phyloP scores from a whole-genome alignment of 1,140 invertebrate genomes.

The Procambarus virginalis region DNA sequence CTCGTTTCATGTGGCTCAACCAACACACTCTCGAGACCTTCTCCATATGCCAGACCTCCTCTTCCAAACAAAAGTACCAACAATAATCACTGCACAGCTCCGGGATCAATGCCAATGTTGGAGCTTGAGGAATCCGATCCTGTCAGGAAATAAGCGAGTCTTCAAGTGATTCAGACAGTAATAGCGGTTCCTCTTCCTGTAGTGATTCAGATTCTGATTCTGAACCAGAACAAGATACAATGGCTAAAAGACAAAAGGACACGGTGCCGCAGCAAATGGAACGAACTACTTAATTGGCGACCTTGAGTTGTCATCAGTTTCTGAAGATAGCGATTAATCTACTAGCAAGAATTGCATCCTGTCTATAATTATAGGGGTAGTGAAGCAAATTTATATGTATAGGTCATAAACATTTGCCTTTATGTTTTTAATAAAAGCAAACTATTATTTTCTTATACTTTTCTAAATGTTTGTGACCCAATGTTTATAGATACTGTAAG shows the following conservation, averaged over 20 bases:
- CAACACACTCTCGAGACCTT: conserved; percentile 45
- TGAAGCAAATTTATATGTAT: not conserved
- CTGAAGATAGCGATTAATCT: conserved; percentile 39
- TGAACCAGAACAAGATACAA: conserved; percentile 41
- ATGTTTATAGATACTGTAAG: not conserved
- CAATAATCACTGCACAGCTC: conserved; percentile 8
- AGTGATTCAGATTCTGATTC: conserved; percentile 53
- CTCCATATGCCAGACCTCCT: conserved; percentile 74
- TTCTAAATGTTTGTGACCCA: not conserved
- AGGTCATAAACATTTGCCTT: not conserved
- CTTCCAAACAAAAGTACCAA: conserved; percentile 36
- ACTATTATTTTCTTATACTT: not conserved
- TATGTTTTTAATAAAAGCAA: not conserved
- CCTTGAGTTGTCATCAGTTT: conserved; percentile 29
- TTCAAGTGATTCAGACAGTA: conserved; percentile 54
- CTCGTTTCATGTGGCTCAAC: conserved; percentile 44
- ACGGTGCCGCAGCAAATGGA: conserved; percentile 9
- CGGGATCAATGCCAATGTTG: conserved; percentile 18
- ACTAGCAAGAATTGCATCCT: not conserved
- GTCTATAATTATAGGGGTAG: not conserved
- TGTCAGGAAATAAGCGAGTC: conserved; percentile 41
- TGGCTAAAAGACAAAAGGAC: conserved; percentile 45
- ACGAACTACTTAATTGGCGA: conserved; percentile 22
- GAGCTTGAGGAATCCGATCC: not conserved
- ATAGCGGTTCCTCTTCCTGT: conserved; percentile 49